Base-by-base conservation (phyloP, 1,140 invertebrate species). In the Drosophila athabasca region DNA sequence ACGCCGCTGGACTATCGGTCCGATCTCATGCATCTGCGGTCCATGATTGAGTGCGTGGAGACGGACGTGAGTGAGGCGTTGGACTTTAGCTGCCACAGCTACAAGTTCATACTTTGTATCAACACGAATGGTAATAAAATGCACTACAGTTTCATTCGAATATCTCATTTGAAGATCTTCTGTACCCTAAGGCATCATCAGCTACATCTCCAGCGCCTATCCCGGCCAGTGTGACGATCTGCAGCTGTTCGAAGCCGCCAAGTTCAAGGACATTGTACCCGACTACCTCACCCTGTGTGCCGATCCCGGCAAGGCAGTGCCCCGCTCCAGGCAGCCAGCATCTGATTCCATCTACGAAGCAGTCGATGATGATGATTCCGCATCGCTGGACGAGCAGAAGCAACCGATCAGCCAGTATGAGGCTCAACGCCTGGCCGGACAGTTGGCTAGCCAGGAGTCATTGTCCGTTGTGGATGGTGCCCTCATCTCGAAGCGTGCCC, bases 31-130 rank as follows among this genome's bases (percentile, higher is more conserved):
- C 87, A 91, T 49, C 79, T 91, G 0, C 88, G 90, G 35, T 91
- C 90, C 11, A 43, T 91, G 31, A 91, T 91, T 44, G 90, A 91
- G 45, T 91, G 88, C 45, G 90, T 91, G 2, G 90, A 91, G 54
- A 91, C 90, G 49, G 88, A 91, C 31, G 66, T 90, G 31, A 41
- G 64, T 8, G 68, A 66, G 11, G 58, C 59, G 29, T 43, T 85
- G 0, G 61, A 77, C 29, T 69, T 88, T 29, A 76, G 79, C 39
- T 90, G 85, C 58, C 45, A 24, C 52, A 90, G 69, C 44, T 91
- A 90, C 49, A 91, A 91, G 53, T 91, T 90, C 24, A 91, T 91
- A 19, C 53, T 90, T 3, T 88, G 82, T 55, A 79, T 85, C 44
- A 90, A 87, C 50, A 79, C 85, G 6, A 91, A 90, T 69, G 85